Base-by-base conservation (phyloP, 2,113 vertebrate species). In the Ascaphus truei region DNA sequence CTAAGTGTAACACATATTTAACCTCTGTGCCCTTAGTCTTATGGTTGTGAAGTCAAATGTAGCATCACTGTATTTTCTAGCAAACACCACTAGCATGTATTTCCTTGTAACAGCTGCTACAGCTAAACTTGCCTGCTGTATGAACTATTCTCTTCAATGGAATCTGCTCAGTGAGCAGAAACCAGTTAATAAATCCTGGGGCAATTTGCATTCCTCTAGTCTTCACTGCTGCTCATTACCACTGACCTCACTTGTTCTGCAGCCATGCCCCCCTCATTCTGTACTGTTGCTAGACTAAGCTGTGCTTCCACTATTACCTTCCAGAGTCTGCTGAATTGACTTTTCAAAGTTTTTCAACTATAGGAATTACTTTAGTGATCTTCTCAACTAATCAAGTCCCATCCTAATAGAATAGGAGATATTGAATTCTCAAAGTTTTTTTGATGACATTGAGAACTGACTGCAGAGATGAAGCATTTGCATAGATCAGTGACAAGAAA, bases 161-260 rank as follows among this genome's bases (percentile, higher is more conserved):
- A 88, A 88, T 86, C 76, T 84, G 86, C 83, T 89, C 84, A 72
- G 72, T 39, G 87, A 81, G 88, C 84, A 88, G 82, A 88, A 91
- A 81, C 77, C 31, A 71, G 79, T 84, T 75, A 74, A 87, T 90
- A 88, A 87, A 84, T 88, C 81, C 82, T 83, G 63, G 56, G 1
- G 36, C 78, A 84, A 81, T 89, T 89, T 86, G 80, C 85, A 85
- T 87, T 85, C 80, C 41, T 71, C 75, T n/a, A n/a, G n/a, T n/a
- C n/a, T 74, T 79, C 0, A 1, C 79, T 18, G 45, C 76, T 36
- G 58, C 82, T 89, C 81, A 65, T 88, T 82, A 85, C 48, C 30
- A 7, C 22, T 84, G 85, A 88, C 84, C 86, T 86, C 72, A 71
- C 75, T 79, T 73, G 64, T 75, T 78, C 69, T 72, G 62, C 74